Percentiles rank a stretch among this genome's conserved stretches.
These are phyloP conservation scores for Trisateles emortualis DNA, from an alignment of 2,888 invertebrate genomes.

Conservation along the genomic window DNA sequence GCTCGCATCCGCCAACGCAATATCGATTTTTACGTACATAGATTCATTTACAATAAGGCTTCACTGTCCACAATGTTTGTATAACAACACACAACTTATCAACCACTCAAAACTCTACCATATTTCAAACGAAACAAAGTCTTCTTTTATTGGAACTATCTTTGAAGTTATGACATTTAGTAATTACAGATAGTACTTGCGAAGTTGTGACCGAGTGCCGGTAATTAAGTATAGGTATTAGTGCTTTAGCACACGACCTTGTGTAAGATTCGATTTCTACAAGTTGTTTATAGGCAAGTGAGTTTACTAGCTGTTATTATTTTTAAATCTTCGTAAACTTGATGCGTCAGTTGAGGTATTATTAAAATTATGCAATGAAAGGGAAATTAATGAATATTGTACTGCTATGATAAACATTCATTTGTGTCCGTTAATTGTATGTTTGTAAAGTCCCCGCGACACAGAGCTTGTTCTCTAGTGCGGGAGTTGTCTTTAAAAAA, in stretches of 20 bases:
- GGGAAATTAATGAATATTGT: no score
- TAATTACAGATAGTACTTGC: constrained; percentile 28
- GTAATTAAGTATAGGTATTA: constrained; percentile 71
- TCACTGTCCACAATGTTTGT: constrained; percentile 65
- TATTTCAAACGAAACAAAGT: constrained; percentile 34
- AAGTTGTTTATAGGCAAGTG: constrained; percentile 21
- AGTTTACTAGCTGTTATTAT: constrained; percentile 5
- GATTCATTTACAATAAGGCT: constrained; percentile 79
- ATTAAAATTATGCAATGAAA: no score
- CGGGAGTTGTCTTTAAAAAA: no score
- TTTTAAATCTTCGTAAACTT: background rate
- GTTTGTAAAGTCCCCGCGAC: no score
- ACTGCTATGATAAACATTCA: no score
- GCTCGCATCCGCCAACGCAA: constrained; percentile 74
- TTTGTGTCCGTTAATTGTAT: no score
- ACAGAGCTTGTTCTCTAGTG: no score
- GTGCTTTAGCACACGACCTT: constrained; percentile 59
- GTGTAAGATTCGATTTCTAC: constrained; percentile 62
- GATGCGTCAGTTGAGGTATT: background rate
- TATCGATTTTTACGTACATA: constrained; percentile 82
- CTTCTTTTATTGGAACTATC: constrained; percentile 18
- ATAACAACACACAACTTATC: constrained; percentile 52
- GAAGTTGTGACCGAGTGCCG: constrained; percentile 57
- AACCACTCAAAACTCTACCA: constrained; percentile 47
- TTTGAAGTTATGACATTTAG: constrained; percentile 40